A percentile compares a stretch with the other conserved stretches of the same genome.
Evolutionary conservation across 2,113 vertebrate genomes (phyloP).

Genomic region (Hippolais icterina): DNA sequence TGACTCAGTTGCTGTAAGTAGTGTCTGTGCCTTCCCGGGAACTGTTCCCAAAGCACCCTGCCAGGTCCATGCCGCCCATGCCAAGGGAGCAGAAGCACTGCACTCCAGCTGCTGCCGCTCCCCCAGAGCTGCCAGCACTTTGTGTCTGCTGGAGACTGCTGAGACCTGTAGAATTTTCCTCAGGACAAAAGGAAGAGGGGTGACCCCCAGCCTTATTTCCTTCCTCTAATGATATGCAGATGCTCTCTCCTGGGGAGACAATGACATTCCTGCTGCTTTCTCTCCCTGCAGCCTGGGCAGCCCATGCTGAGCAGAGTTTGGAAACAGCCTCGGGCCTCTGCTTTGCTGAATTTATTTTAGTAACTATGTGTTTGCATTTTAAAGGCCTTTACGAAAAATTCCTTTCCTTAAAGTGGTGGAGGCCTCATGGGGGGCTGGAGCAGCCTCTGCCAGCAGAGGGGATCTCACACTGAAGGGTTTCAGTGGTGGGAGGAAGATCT

Average conservation of each 20-base stretch:
- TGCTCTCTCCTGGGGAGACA: neutral
- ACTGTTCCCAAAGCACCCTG: neutral
- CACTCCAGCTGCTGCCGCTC: neutral
- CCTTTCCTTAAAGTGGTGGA: neutral
- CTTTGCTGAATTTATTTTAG: neutral
- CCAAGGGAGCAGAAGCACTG: neutral
- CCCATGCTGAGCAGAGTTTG: slow-evolving; percentile 2
- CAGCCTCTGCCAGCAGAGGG: neutral
- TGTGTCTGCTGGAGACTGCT: neutral
- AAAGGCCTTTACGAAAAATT: neutral
- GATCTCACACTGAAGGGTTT: neutral
- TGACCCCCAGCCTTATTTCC: neutral
- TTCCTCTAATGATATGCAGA: slow-evolving; percentile 28
- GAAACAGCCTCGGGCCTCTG: neutral
- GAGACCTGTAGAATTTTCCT: neutral
- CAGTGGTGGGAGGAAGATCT: neutral
- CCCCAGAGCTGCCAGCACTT: neutral
- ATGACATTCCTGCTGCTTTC: neutral
- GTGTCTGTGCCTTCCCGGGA: neutral
- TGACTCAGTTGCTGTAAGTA: neutral
- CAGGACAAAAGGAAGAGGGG: neutral
- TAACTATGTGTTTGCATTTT: slow-evolving; percentile 39
- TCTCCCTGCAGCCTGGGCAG: neutral
- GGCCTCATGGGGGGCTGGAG: neutral
- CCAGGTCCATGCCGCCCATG: neutral